These are phyloP conservation scores for Oreotrochilus melanogaster DNA, from an alignment of 2,113 vertebrate genomes.

Conservation along the genomic window DNA sequence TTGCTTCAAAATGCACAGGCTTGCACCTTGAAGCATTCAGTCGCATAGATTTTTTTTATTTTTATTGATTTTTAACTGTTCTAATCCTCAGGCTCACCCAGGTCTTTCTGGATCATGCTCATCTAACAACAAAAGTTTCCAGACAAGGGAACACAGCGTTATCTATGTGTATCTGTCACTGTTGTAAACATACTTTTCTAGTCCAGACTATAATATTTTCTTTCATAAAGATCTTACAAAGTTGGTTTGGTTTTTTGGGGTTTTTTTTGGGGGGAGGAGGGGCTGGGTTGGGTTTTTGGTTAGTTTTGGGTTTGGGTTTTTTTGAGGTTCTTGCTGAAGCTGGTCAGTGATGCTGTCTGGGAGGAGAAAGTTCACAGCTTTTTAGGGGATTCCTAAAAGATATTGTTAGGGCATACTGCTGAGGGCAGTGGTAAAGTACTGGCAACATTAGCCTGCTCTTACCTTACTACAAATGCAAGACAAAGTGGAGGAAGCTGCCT, in stretches of 20 bases:
- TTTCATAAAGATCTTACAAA: neutral
- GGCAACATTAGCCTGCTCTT: neutral
- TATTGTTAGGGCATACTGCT: too few relatives aligned
- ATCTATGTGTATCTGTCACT: neutral
- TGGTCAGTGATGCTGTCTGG: neutral
- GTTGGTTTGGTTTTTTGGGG: neutral
- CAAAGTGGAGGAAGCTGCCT: neutral
- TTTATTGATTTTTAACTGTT: neutral
- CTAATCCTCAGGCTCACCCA: neutral
- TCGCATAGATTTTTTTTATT: neutral
- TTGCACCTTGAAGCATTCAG: neutral
- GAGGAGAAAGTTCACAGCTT: neutral
- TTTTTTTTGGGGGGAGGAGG: neutral
- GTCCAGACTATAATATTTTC: neutral
- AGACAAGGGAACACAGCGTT: neutral
- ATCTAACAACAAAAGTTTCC: neutral
- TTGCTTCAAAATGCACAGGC: neutral
- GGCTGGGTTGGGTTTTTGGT: neutral
- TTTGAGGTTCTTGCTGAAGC: neutral
- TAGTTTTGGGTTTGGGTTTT: neutral
- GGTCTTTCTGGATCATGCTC: neutral
- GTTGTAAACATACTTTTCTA: neutral
- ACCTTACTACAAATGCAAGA: neutral
- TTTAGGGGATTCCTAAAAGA: neutral
- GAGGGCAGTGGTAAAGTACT: neutral